phyloP scores from a whole-genome alignment of 2,888 invertebrate species.

The Cataglyphis altisquamis region DNA sequence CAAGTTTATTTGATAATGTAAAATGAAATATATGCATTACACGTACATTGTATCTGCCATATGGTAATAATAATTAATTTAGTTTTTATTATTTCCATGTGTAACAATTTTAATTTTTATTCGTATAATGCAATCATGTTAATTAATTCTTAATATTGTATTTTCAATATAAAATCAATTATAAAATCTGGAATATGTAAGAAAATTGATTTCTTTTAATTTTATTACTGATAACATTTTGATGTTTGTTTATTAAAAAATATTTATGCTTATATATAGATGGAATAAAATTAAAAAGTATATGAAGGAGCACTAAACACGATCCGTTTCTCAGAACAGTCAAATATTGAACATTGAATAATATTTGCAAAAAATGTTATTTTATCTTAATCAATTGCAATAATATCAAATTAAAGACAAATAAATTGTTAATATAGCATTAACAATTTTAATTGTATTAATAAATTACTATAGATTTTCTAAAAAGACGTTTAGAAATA shows the following conservation, averaged over 20 bases:
- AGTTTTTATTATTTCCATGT: constrained; percentile 15
- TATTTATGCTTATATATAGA: constrained; percentile 28
- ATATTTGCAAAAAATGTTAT: background rate
- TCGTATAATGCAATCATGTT: background rate
- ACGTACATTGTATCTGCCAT: constrained; percentile 14
- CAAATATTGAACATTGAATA: constrained; percentile 12
- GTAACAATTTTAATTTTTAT: constrained; percentile 24
- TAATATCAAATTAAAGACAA: constrained; percentile 26
- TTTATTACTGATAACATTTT: constrained; percentile 23
- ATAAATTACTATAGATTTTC: constrained; percentile 3
- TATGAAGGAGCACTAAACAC: background rate
- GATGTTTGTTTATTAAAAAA: constrained; percentile 26
- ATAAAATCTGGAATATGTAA: constrained; percentile 16
- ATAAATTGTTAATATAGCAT: constrained; percentile 39
- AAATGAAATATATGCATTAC: background rate
- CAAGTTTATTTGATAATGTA: constrained; percentile 28
- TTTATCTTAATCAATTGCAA: constrained; percentile 31
- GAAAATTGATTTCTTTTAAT: constrained; percentile 5
- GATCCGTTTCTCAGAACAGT: constrained; percentile 26
- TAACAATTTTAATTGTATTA: constrained; percentile 18
- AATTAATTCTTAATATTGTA: constrained; percentile 36
- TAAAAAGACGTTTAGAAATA: background rate
- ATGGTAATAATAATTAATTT: constrained; percentile 27
- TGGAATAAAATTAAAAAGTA: constrained; percentile 31
- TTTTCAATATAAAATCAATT: constrained; percentile 27